Evolutionary conservation across 2,113 vertebrate species (phyloP).

Genomic region (Mola mola): DNA sequence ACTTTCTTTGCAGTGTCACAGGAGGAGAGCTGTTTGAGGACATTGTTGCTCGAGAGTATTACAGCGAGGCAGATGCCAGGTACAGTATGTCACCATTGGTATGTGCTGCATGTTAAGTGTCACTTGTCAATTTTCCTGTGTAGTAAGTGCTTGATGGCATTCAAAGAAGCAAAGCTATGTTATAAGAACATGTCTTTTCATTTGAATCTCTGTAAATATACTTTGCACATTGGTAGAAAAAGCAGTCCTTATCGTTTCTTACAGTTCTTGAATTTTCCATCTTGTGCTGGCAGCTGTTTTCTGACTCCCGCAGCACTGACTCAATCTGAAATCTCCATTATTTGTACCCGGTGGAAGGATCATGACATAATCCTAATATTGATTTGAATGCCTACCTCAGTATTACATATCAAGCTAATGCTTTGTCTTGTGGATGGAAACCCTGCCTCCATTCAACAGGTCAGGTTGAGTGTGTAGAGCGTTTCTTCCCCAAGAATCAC

Average conservation of each 20-base stretch:
- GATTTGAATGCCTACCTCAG: too few species aligned
- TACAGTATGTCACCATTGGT: slow-evolving; percentile 51
- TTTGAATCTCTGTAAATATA: slow-evolving; percentile 23
- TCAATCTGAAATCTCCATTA: too few species aligned
- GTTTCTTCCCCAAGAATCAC: too few species aligned
- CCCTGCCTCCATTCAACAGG: too few species aligned
- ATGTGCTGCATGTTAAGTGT: neutral
- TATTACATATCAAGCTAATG: too few species aligned
- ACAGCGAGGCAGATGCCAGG: slow-evolving; percentile 99
- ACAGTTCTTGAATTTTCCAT: slow-evolving; percentile 8
- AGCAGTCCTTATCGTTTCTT: slow-evolving; percentile 8
- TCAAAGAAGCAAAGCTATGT: neutral
- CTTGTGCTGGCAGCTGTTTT: too few species aligned
- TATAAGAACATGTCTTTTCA: slow-evolving; percentile 3
- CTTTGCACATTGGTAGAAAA: slow-evolving; percentile 32
- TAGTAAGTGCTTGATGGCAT: neutral
- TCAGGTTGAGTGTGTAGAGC: too few species aligned
- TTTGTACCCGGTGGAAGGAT: too few species aligned
- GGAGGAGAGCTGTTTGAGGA: slow-evolving; percentile 99
- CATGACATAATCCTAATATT: too few species aligned
- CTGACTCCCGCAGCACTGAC: too few species aligned
- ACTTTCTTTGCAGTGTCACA: slow-evolving; percentile 88
- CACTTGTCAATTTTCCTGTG: neutral
- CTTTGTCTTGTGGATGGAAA: too few species aligned
- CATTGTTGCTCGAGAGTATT: slow-evolving; percentile 98